phyloP scores from a whole-genome alignment of 2,888 invertebrate genomes.

The Amiota communis region DNA sequence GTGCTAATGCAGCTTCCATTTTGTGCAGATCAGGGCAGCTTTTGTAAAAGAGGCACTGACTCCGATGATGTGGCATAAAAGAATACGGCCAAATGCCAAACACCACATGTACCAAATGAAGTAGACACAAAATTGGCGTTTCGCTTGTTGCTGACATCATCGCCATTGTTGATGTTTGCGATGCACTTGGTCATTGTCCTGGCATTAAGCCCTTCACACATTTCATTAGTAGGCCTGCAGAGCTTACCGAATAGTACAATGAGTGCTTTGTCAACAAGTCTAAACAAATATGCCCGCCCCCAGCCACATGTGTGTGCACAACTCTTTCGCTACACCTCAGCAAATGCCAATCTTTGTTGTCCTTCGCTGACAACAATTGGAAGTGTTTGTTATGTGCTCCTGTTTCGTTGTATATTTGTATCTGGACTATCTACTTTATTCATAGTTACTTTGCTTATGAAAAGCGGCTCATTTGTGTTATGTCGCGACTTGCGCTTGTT shows the following conservation, averaged over 20 bases:
- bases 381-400: too few species aligned
- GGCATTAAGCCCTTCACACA: neutral
- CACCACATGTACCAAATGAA: neutral
- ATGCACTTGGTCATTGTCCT: conserved; percentile 14
- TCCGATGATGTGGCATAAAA: neutral
- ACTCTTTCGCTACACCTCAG: too few species aligned
- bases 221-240: too few species aligned
- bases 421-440: neutral
- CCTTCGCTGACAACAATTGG: too few species aligned
- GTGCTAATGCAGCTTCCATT: neutral
- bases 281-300: neutral
- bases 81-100: neutral
- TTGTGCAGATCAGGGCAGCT: neutral
- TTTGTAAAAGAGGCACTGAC: too few species aligned
- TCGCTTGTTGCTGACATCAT: neutral
- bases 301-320: too few species aligned
- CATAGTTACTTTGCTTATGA: too few species aligned
- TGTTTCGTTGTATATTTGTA: too few species aligned
- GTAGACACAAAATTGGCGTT: conserved; percentile 6
- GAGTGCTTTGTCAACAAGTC: neutral
- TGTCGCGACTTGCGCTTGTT: neutral
- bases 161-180: conserved; percentile 2
- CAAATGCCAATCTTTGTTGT: too few species aligned
- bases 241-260: neutral
- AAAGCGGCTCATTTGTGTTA: too few species aligned